Evolutionary conservation across 1,140 invertebrate species (phyloP).

Genomic region (Bombus impatiens): DNA sequence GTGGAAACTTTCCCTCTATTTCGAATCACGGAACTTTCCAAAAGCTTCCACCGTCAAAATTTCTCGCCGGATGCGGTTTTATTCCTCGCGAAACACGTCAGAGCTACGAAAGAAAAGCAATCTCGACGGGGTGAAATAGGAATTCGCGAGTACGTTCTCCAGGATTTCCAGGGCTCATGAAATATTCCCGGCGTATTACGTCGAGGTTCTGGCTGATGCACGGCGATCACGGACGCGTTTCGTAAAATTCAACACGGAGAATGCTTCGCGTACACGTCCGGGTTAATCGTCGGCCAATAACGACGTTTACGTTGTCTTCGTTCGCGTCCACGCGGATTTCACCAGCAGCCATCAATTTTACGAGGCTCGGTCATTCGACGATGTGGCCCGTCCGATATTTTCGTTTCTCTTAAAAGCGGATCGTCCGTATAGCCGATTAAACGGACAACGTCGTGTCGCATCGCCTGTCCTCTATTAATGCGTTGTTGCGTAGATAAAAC

Average conservation of each 20-base stretch:
- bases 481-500: conserved; percentile 42
- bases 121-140: conserved; percentile 37
- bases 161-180: conserved; percentile 11
- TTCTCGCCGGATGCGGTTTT: neutral
- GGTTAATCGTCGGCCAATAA: neutral
- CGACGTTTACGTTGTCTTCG: neutral
- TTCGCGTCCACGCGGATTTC: neutral
- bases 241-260: neutral
- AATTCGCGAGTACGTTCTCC: conserved; percentile 12
- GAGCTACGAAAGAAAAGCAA: conserved; percentile 27
- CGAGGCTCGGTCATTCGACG: neutral
- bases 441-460: conserved; percentile 18
- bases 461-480: conserved; percentile 31
- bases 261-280: neutral
- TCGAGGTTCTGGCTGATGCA: too few relatives aligned
- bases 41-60: neutral
- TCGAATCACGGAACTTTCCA: neutral
- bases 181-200: conserved; percentile 27
- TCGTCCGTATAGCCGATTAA: conserved; percentile 29
- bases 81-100: conserved; percentile 25
- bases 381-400: conserved; percentile 23
- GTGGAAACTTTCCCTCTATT: neutral
- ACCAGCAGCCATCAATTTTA: conserved; percentile 22
- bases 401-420: conserved; percentile 34
- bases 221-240: neutral